Evolutionary conservation across 2,797 vertebrate species (phyloP).

Genomic region (Vultur gryphus): DNA sequence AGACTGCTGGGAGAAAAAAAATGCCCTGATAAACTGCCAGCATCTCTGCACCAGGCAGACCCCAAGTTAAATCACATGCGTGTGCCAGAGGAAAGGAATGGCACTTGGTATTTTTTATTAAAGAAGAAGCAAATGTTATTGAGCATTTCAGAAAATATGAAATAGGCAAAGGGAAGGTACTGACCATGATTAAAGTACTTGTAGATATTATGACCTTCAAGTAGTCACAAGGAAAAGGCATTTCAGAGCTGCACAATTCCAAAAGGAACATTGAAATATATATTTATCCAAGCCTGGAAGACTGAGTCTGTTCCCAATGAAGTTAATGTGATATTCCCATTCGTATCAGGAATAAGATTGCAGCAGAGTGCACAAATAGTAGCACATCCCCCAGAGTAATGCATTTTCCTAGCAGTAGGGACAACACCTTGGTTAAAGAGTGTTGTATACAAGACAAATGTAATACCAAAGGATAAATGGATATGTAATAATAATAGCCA

Average conservation of each 20-base stretch:
- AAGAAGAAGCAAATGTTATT: not conserved
- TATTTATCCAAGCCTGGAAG: not conserved
- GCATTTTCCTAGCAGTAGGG: not conserved
- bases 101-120: not conserved
- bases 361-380: not conserved
- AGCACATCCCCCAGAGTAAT: not conserved
- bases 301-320: not conserved
- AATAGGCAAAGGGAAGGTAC: not conserved
- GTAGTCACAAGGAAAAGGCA: not conserved
- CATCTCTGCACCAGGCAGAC: not conserved
- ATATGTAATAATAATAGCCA: not conserved
- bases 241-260: not conserved
- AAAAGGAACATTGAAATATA: not conserved
- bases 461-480: not conserved
- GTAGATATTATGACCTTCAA: not conserved
- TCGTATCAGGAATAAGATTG: not conserved
- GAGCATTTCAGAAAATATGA: not conserved
- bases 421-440: not conserved
- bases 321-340: not conserved
- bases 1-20: not conserved
- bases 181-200: not conserved
- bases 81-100: not conserved
- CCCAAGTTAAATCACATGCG: not conserved
- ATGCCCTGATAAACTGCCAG: not conserved
- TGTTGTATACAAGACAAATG: not conserved